Conservation (phyloP, 2,797 vertebrate genomes). For the Gymnocypris eckloni region DNA sequence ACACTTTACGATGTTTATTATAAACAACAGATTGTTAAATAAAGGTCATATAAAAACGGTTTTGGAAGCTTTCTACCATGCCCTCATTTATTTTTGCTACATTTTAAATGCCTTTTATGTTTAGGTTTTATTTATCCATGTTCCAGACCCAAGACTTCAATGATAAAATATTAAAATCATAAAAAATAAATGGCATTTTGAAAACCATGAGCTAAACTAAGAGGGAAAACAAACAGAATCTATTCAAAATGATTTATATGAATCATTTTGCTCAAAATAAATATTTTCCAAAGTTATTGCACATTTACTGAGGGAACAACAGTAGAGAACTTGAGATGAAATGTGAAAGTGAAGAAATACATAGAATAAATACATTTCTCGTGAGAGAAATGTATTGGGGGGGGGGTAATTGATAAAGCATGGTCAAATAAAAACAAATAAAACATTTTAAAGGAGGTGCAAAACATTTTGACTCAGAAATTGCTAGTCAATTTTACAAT, state of each 20-base stretch:
- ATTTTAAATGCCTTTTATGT: neutral
- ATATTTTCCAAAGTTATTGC: neutral
- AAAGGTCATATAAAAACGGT: constrained; percentile 6
- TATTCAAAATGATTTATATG: neutral
- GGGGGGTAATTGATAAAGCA: neutral
- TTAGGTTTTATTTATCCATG: neutral
- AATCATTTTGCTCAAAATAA: neutral
- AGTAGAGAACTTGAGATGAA: neutral
- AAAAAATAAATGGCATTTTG: neutral
- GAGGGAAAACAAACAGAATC: neutral
- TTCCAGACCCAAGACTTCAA: neutral
- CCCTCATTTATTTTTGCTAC: neutral
- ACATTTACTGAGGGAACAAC: neutral
- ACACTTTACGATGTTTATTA: constrained; percentile 12
- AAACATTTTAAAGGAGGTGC: too few species aligned
- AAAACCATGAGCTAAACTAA: neutral
- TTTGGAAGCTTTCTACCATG: neutral
- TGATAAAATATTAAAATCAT: neutral
- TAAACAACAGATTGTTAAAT: constrained; percentile 10
- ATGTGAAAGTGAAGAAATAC: neutral
- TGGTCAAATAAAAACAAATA: neutral
- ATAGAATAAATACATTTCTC: too few species aligned
- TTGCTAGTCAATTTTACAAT: too few species aligned
- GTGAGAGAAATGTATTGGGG: neutral
- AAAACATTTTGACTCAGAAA: neutral